A percentile compares a stretch with the other conserved stretches of the same genome.
These are phyloP conservation scores for Sebastes hubbsi DNA, from an alignment of 2,797 vertebrate genomes.

Conservation along the genomic window DNA sequence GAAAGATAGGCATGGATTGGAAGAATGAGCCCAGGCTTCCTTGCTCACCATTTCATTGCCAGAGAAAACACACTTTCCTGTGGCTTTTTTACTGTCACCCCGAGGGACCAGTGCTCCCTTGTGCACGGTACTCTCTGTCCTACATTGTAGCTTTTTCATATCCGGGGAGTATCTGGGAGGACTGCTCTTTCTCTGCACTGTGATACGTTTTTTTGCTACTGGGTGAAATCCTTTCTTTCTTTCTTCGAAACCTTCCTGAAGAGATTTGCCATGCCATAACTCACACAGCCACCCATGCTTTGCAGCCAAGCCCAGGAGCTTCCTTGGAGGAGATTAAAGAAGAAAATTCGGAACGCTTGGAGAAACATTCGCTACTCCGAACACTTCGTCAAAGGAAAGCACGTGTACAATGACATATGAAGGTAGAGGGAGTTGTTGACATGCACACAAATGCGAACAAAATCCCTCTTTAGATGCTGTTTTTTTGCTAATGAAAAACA, in stretches of 20 bases:
- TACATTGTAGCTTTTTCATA: constrained; percentile 41
- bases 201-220: constrained; percentile 61
- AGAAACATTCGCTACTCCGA: constrained; percentile 57
- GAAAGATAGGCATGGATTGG: constrained; percentile 8
- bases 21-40: constrained; percentile 26
- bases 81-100: constrained; percentile 29
- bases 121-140: constrained; percentile 21
- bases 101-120: constrained; percentile 11
- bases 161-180: constrained; percentile 42
- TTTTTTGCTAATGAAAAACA: constrained; percentile 9
- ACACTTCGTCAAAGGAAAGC: constrained; percentile 56
- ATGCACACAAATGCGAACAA: constrained; percentile 32
- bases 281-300: constrained; percentile 76
- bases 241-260: constrained; percentile 47
- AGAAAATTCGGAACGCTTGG: constrained; percentile 64
- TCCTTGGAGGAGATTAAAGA: constrained; percentile 74
- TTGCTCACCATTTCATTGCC: constrained; percentile 28
- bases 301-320: constrained; percentile 69
- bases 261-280: constrained; percentile 66
- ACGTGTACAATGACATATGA: constrained; percentile 17
- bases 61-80: constrained; percentile 24
- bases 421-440: constrained; percentile 12
- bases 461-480: constrained; percentile 8
- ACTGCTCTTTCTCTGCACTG: constrained; percentile 35
- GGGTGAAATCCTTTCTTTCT: constrained; percentile 53